phyloP scores from a whole-genome alignment of 2,113 vertebrate species.

The Microtus ochrogaster region DNA sequence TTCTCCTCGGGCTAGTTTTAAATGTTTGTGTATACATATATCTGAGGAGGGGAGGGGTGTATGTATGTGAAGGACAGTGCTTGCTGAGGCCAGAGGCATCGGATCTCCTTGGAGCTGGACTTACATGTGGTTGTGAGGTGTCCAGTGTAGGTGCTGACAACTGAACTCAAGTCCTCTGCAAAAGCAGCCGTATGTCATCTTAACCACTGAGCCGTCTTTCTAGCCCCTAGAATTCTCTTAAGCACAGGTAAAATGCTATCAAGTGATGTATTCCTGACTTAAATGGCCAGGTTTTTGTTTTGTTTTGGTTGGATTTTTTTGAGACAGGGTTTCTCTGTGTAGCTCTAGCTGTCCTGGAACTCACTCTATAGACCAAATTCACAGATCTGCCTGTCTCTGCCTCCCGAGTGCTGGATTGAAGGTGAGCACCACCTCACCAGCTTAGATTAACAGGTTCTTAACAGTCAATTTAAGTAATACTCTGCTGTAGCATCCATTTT shows the following conservation, averaged over 20 bases:
- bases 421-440: too few species aligned
- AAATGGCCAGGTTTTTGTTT: background rate
- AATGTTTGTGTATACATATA: background rate
- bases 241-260: background rate
- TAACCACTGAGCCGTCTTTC: background rate
- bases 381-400: background rate
- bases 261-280: constrained; percentile 34
- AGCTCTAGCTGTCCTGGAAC: background rate
- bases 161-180: background rate
- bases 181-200: background rate
- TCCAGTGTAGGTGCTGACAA: background rate
- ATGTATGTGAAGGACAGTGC: background rate
- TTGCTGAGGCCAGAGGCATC: background rate
- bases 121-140: background rate
- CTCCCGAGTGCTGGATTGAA: background rate
- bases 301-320: background rate
- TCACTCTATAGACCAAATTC: background rate
- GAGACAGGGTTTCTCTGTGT: background rate
- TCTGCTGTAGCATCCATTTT: constrained; percentile 8
- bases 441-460: background rate
- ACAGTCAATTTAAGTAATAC: background rate
- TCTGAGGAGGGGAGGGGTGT: background rate
- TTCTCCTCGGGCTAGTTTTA: background rate
- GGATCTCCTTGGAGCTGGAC: background rate
- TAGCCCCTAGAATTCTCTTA: background rate